Percentiles rank a stretch among this genome's conserved stretches.
Evolutionary conservation across 2,113 vertebrate species (phyloP).

Genomic region (Seriola dumerili): DNA sequence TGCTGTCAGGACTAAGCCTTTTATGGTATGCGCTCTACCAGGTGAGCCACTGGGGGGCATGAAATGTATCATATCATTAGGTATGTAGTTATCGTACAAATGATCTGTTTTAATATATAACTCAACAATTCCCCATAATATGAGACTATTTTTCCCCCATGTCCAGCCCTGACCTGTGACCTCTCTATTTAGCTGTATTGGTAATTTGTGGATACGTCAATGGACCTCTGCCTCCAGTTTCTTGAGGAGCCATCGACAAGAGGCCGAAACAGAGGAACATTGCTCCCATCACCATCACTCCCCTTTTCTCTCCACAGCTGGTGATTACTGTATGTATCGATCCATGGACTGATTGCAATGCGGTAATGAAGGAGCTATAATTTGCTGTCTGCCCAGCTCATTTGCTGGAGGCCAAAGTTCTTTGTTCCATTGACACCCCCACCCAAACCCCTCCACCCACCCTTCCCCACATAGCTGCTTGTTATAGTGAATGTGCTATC

Average conservation of each 20-base stretch:
- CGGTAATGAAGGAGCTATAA: slow-evolving; percentile 66
- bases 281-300: slow-evolving; percentile 19
- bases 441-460: neutral
- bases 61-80: neutral
- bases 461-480: neutral
- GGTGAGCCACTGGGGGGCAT: too few species aligned
- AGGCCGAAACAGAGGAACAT: slow-evolving; percentile 14
- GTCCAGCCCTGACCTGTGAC: neutral
- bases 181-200: slow-evolving; percentile 10
- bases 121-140: neutral
- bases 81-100: neutral
- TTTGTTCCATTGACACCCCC: slow-evolving; percentile 40
- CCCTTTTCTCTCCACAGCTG: slow-evolving; percentile 24
- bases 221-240: slow-evolving; percentile 22
- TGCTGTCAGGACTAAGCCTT: too few species aligned
- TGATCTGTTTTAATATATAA: neutral
- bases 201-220: slow-evolving; percentile 32
- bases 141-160: neutral
- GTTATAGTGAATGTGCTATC: slow-evolving; percentile 32
- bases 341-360: slow-evolving; percentile 52
- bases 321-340: slow-evolving; percentile 72
- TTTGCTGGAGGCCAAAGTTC: slow-evolving; percentile 50
- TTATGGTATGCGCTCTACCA: too few species aligned
- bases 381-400: slow-evolving; percentile 45
- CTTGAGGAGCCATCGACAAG: slow-evolving; percentile 2